Evolutionary conservation across 2,888 invertebrate genomes (phyloP), one percentile per base, ranked within the genome.

Genomic region (Agrenia bidenticulata): DNA sequence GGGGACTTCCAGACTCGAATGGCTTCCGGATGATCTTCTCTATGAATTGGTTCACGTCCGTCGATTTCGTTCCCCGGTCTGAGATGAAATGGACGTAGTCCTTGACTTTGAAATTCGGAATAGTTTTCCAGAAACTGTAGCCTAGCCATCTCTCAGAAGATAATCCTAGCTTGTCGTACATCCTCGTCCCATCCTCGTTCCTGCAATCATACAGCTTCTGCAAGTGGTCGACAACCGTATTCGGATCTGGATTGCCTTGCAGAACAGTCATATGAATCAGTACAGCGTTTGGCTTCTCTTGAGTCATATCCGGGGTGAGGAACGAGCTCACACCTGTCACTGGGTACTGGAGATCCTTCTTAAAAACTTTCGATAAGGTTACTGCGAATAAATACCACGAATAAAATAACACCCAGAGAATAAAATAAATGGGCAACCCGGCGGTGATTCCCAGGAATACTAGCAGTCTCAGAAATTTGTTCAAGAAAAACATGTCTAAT

Each of bases 261-360:
- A 57, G 41, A 7, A 57, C 41, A 4, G 56, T 41, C 17, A 57
- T n/a, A 21, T 57, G 56, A 21, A 57, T n/a, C 2, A 57, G 56
- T 17, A 39, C 37, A 39, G 19, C 4, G 23, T 41, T 57, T 23
- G 56, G 56, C 37, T 23, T 37, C 11, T 41, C 19, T 21, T 37
- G 21, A 17, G 39, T 19, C 37, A 21, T 57, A n/a, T 57, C 56
- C 2, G 41, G 39, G 7, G 56, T 32, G 17, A 57, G 19, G n/a
- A 57, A 57, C 17, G 56, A 5, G 7, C 51, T 24, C 19, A 51
- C 15, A 4, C 45, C 45, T 15, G 4, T 4, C 5, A 45, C 45
- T 4, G 45, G 45, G 17, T 19, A 15, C 19, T 9, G 7, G 5
- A 45, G 32, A 4, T 11, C 32, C 32, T 32, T 32, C 32, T 4